Conservation (phyloP, 2,888 invertebrate species). For the Drosophila koepferae region DNA sequence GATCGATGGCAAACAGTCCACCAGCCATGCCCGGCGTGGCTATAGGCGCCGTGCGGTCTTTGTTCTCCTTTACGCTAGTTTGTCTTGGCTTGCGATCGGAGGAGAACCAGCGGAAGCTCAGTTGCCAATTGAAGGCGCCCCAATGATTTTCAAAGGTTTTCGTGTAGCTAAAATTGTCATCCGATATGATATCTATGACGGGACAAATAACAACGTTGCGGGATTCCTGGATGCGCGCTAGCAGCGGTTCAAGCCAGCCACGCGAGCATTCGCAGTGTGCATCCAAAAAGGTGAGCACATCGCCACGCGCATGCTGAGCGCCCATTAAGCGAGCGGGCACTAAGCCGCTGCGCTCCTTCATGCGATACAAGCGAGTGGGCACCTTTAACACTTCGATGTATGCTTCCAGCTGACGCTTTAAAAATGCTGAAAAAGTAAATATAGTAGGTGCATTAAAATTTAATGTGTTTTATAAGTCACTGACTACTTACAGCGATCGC, state of each 20-base stretch:
- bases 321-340: constrained; percentile 93
- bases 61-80: constrained; percentile 28
- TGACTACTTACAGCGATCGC: constrained; percentile 89
- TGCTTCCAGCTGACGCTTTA: constrained; percentile 88
- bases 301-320: constrained; percentile 89
- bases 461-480: not conserved
- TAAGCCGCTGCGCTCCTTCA: constrained; percentile 90
- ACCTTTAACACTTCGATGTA: constrained; percentile 88
- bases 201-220: constrained; percentile 86
- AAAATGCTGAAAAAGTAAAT: constrained; percentile 86
- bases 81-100: constrained; percentile 65
- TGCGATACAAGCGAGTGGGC: constrained; percentile 88
- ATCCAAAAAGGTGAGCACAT: constrained; percentile 96
- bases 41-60: constrained; percentile 89
- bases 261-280: constrained; percentile 97
- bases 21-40: constrained; percentile 97
- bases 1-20: constrained; percentile 93
- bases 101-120: constrained; percentile 90
- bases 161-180: constrained; percentile 97
- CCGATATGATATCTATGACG: constrained; percentile 97
- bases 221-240: constrained; percentile 86
- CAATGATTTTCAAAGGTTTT: constrained; percentile 96
- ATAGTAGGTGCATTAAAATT: not conserved
- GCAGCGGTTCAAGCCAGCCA: constrained; percentile 92
- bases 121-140: constrained; percentile 99